These are phyloP conservation scores for Neolamprologus caudopunctatus DNA, from an alignment of 2,113 vertebrate genomes.

Conservation along the genomic window DNA sequence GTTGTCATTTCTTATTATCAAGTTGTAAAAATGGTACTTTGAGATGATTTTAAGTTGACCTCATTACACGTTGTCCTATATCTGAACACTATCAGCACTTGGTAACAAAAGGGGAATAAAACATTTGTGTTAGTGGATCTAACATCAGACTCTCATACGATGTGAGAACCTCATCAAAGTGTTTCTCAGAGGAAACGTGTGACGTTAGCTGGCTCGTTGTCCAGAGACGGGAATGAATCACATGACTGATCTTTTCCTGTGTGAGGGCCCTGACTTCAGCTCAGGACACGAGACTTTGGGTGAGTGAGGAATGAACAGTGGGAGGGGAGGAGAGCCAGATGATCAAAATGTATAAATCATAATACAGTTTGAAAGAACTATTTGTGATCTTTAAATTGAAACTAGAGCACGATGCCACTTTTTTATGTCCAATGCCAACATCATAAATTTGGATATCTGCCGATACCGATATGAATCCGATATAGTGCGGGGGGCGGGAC, in stretches of 20 bases:
- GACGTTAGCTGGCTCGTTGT: background rate
- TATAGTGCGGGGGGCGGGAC: background rate
- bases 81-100: background rate
- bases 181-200: background rate
- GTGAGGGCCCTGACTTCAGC: background rate
- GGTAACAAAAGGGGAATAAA: fast-evolving
- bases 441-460: background rate
- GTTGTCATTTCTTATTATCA: background rate
- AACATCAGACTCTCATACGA: background rate
- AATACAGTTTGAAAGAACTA: background rate
- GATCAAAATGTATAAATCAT: background rate
- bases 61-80: background rate
- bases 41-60: fast-evolving
- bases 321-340: fast-evolving
- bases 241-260: fast-evolving
- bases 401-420: fast-evolving
- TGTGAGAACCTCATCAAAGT: background rate
- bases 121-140: background rate
- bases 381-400: background rate
- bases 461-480: background rate
- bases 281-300: background rate
- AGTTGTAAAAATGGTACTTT: background rate
- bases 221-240: background rate
- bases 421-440: background rate
- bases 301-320: background rate